Evolutionary conservation across 2,797 vertebrate genomes (phyloP), one percentile per base, ranked within the genome.

Genomic region (Danionella dracula): DNA sequence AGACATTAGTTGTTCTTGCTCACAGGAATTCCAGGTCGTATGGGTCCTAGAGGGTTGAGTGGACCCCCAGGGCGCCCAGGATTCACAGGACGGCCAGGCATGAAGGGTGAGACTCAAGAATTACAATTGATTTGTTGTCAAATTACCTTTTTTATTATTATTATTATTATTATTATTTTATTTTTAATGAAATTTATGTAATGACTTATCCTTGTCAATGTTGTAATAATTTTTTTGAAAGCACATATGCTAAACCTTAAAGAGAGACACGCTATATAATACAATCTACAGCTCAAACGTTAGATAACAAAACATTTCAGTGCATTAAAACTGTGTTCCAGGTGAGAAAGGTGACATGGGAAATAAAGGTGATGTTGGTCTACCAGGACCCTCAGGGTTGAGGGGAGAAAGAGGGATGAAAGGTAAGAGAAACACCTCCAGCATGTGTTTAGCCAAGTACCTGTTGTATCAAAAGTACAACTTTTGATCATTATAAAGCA

Each of bases 341-440:
- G 87, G 86, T 56, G 81, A 85, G 66, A 88, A 87, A 73, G 87
- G 87, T 6, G 73, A 84, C 0, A 41, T 75, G 0, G 86, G 86
- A 2, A 27, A 48, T 35, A 85, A 80, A 48, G 87, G 87, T 4
- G 6, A 46, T 1, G 20, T 0, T 34, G 87, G 86, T n/a, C 16
- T 5, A 0, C 4, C 27, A 2, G 87, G 87, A 57, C 16, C 16
- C 8, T 1, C 2, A 8, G 86, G 82, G 46, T 5, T 50, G 6
- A 86, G 80, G 68, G 86, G 86, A 69, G 60, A n/a, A 0, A 4
- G 13, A 12, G 87, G 85, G 0, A 70, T 71, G 23, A 89, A 86
- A 87, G 87, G 87, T 86, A 16, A 73, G 70, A 53, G 10, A 57
- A 32, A 41, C 8, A 13, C 17, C 1, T 0, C 4, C 16, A 4